These are phyloP conservation scores for Drosophila chauvacae DNA, from an alignment of 1,140 invertebrate genomes.

Conservation along the genomic window DNA sequence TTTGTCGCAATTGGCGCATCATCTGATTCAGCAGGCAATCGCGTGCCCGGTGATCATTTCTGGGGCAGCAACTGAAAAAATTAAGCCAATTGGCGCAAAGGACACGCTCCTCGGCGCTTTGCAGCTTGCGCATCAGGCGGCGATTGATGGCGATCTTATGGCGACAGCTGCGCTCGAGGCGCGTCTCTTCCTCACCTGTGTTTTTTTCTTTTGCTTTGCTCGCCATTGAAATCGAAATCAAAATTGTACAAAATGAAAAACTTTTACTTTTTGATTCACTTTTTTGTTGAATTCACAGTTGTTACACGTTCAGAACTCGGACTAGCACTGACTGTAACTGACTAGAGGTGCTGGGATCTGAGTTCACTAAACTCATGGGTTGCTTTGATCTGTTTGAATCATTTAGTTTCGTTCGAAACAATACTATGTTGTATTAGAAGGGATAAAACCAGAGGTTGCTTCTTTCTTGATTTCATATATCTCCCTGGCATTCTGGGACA, in stretches of 20 bases:
- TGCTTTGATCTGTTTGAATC: no score
- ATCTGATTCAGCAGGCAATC: constrained; percentile 1
- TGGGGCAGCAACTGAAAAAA: not conserved
- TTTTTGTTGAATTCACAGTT: no score
- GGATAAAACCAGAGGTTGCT: no score
- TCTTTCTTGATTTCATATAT: not conserved
- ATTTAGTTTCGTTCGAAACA: no score
- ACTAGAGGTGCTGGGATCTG: no score
- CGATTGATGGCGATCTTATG: not conserved
- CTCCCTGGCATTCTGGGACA: constrained; percentile 25
- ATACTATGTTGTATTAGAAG: no score
- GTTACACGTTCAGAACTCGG: not conserved
- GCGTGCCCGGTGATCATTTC: not conserved
- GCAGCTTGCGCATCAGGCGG: not conserved
- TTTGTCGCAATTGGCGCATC: not conserved
- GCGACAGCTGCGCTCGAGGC: not conserved
- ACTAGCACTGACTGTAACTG: not conserved
- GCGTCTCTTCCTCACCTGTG: not conserved
- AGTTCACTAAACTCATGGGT: not conserved
- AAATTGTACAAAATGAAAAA: not conserved
- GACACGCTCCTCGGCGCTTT: not conserved
- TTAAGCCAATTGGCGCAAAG: constrained; percentile 6
- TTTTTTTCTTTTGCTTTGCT: not conserved
- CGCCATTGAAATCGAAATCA: not conserved
- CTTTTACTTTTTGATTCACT: not conserved